A percentile compares a stretch with the other conserved stretches of the same genome.
Conservation (phyloP, 2,797 vertebrate species). For the Delichon dasypus region DNA sequence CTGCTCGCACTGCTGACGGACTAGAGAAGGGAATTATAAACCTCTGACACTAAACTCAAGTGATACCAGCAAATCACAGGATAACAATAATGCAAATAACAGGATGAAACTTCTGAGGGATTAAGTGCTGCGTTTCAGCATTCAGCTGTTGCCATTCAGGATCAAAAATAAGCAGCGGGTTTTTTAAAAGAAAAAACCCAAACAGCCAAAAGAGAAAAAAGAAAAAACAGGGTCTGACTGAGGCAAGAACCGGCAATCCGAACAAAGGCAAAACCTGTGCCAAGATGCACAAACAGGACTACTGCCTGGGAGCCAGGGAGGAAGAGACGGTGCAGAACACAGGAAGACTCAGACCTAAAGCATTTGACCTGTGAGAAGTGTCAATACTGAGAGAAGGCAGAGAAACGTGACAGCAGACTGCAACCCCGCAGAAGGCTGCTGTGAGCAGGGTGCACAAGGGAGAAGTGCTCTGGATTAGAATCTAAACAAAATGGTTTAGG, state of each 20-base stretch:
- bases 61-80: background rate
- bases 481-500: background rate
- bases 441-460: background rate
- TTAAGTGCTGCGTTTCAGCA: background rate
- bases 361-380: background rate
- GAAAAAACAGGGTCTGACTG: background rate
- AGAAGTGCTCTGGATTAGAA: background rate
- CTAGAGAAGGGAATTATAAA: background rate
- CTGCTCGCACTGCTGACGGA: accelerated
- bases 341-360: background rate
- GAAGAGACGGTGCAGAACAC: background rate
- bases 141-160: background rate
- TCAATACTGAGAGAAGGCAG: background rate
- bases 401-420: background rate
- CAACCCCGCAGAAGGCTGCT: background rate
- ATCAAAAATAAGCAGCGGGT: background rate
- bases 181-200: background rate
- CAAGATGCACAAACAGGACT: background rate
- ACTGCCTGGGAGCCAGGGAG: background rate
- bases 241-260: accelerated
- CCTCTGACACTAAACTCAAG: background rate
- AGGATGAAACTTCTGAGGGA: background rate
- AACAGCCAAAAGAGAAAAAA: background rate
- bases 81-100: background rate
- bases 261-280: background rate